Conservation (phyloP, 2,797 vertebrate species). For the Carcharodon carcharias region DNA sequence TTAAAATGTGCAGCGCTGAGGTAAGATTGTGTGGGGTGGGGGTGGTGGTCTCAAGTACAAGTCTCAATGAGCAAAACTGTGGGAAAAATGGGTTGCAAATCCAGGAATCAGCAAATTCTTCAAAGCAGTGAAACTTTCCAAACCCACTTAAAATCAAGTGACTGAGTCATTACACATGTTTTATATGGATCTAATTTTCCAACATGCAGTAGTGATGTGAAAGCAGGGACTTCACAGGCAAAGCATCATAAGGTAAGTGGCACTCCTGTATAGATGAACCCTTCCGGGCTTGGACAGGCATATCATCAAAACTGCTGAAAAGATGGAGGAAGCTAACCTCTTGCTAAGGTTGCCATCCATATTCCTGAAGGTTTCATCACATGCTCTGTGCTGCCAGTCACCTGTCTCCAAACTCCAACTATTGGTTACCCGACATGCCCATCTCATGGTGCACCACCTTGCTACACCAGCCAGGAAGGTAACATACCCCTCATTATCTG, state of each 20-base stretch:
- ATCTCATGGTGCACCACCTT: background rate
- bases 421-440: background rate
- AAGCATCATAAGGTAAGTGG: too few species aligned
- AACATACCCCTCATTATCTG: background rate
- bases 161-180: background rate
- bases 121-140: background rate
- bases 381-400: background rate
- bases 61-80: background rate
- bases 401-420: too few species aligned
- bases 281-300: background rate
- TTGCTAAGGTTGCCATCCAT: background rate
- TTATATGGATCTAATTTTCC: background rate
- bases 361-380: background rate
- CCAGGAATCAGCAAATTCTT: background rate
- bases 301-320: background rate
- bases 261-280: background rate
- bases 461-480: background rate
- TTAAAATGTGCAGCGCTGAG: background rate
- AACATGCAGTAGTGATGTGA: background rate
- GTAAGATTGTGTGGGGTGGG: background rate
- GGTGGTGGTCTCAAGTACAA: background rate
- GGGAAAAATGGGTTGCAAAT: background rate
- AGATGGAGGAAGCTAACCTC: background rate
- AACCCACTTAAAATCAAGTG: background rate
- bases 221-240: background rate